A percentile compares a stretch with the other conserved stretches of the same genome.
phyloP scores from a whole-genome alignment of 2,797 vertebrate genomes.

The Zonotrichia albicollis region DNA sequence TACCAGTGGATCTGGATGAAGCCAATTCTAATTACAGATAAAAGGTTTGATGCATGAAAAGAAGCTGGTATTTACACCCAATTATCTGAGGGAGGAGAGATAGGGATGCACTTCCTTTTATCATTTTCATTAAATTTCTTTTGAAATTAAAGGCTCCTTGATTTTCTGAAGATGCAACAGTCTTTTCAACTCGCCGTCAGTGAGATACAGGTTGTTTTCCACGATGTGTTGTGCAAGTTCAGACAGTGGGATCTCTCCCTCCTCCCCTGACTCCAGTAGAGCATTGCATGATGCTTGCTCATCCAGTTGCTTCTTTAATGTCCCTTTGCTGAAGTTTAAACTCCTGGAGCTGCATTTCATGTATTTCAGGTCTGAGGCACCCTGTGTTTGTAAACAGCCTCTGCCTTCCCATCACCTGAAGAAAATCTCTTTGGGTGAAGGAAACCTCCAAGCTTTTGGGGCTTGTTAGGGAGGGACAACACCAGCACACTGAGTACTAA shows the following conservation, averaged over 20 bases:
- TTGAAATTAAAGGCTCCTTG: constrained; percentile 46
- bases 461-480: neutral
- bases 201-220: constrained; percentile 20
- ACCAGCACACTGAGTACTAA: neutral
- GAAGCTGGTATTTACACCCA: constrained; percentile 55
- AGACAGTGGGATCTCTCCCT: neutral
- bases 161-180: constrained; percentile 46
- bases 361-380: neutral
- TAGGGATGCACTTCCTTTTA: constrained; percentile 38
- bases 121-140: constrained; percentile 64
- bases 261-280: neutral
- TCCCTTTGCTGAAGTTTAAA: neutral
- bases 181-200: constrained; percentile 35
- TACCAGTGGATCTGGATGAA: constrained; percentile 34
- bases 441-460: neutral
- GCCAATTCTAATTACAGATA: constrained; percentile 65
- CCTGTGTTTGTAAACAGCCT: neutral
- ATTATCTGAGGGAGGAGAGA: constrained; percentile 62
- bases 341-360: neutral
- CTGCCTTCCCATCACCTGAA: neutral
- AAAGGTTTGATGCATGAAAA: constrained; percentile 65
- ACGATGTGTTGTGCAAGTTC: neutral
- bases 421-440: neutral
- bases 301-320: neutral
- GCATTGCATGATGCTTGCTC: neutral